A percentile compares a stretch with the other conserved stretches of the same genome.
These are phyloP conservation scores for Hyposoter didymator DNA, from an alignment of 2,888 invertebrate species.

Conservation along the genomic window DNA sequence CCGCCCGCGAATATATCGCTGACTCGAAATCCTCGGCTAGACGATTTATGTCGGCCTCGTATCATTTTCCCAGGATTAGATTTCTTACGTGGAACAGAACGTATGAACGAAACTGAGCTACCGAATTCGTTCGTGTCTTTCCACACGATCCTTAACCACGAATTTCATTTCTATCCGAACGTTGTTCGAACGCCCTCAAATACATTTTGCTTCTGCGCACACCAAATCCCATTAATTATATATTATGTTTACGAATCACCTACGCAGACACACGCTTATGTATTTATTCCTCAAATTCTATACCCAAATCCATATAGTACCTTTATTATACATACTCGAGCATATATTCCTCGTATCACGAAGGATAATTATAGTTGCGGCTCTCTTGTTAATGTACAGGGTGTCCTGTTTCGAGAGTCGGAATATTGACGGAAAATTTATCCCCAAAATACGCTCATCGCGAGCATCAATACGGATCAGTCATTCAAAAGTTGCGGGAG, in stretches of 20 bases:
- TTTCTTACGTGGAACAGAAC: conserved; percentile 40
- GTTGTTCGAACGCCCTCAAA: not conserved
- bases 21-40: not conserved
- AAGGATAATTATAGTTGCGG: conserved; percentile 80
- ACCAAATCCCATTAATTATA: not conserved
- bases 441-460: too few species aligned
- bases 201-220: not conserved
- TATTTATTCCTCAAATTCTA: not conserved
- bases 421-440: not conserved
- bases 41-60: not conserved
- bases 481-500: too few species aligned
- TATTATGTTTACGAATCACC: not conserved
- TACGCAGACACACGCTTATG: not conserved
- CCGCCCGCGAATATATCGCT: not conserved
- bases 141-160: conserved; percentile 10
- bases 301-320: not conserved
- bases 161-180: not conserved
- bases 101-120: conserved; percentile 31
- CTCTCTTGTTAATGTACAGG: conserved; percentile 65
- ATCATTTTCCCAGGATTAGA: conserved; percentile 50
- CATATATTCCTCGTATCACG: conserved; percentile 76
- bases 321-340: conserved; percentile 53
- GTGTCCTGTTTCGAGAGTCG: conserved; percentile 40
- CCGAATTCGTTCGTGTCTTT: conserved; percentile 20
- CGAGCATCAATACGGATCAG: too few species aligned